These are phyloP conservation scores for Nesoenas mayeri DNA, from an alignment of 2,113 vertebrate genomes.

Conservation along the genomic window DNA sequence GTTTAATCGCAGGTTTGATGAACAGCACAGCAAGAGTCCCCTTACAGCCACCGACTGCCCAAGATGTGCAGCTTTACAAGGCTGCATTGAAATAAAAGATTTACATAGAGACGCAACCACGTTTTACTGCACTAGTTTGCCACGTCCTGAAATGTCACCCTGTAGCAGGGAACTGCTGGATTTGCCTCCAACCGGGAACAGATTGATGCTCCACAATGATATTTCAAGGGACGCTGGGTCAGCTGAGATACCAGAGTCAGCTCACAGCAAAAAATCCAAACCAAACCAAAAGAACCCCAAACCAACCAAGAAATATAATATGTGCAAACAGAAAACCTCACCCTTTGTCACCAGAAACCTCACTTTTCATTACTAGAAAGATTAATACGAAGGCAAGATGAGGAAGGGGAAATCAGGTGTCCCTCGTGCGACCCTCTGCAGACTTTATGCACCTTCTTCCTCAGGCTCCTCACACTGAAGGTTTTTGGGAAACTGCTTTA, in stretches of 20 bases:
- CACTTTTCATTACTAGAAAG: too few species aligned
- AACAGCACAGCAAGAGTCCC: not conserved
- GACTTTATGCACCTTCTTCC: not conserved
- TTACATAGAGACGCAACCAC: too few species aligned
- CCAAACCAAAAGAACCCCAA: not conserved
- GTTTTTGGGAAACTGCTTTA: not conserved
- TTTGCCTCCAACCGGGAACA: not conserved
- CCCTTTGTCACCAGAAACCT: too few species aligned
- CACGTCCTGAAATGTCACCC: not conserved
- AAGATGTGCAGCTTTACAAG: rapidly evolving
- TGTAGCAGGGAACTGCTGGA: not conserved
- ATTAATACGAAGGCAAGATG: not conserved
- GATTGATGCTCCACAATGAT: rapidly evolving
- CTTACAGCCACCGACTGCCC: not conserved
- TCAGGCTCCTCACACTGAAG: not conserved
- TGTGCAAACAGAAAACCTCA: not conserved
- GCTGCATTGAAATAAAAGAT: not conserved
- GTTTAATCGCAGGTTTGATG: not conserved
- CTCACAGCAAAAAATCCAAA: not conserved
- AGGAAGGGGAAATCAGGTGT: not conserved
- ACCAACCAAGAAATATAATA: not conserved
- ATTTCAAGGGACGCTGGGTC: not conserved
- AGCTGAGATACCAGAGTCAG: not conserved
- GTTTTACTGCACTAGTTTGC: too few species aligned
- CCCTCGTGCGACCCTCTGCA: not conserved